Conservation (phyloP, 2,888 invertebrate species). For the Melieria crassipennis region DNA sequence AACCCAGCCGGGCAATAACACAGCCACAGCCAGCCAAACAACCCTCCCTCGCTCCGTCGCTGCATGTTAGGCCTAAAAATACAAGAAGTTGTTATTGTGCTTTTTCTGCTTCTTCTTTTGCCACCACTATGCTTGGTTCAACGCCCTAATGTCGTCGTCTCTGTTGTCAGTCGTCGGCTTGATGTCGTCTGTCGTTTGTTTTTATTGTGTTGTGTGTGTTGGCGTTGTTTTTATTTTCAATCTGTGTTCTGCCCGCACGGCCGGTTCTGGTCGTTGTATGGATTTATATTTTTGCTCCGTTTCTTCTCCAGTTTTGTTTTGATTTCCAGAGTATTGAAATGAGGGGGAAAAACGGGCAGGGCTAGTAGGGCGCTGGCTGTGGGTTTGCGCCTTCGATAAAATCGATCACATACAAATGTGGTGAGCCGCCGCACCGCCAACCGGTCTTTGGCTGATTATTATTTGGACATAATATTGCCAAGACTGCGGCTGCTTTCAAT, state of each 20-base stretch:
- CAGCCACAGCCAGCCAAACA: too few species aligned
- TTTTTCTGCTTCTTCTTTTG: background rate
- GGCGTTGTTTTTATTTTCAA: slow-evolving; percentile 3
- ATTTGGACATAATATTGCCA: too few species aligned
- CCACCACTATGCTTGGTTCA: slow-evolving; percentile 33
- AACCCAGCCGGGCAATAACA: too few species aligned
- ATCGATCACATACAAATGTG: too few species aligned
- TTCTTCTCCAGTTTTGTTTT: background rate
- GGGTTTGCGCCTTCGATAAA: background rate
- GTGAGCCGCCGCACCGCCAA: too few species aligned
- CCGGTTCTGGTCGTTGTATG: background rate
- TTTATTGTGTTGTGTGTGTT: slow-evolving; percentile 3
- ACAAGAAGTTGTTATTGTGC: background rate
- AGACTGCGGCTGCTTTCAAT: too few species aligned
- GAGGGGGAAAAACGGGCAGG: background rate
- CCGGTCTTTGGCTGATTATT: too few species aligned
- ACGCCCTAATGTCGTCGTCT: slow-evolving; percentile 41
- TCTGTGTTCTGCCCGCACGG: background rate
- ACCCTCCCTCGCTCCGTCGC: too few species aligned
- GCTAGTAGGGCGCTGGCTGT: background rate
- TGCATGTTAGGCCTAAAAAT: too few species aligned
- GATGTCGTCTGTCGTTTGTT: slow-evolving; percentile 6
- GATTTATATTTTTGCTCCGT: background rate
- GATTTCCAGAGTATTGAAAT: background rate
- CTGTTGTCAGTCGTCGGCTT: slow-evolving; percentile 22